Evolutionary conservation across 2,113 vertebrate genomes (phyloP), one percentile per base, ranked within the genome.

Genomic region (Panurus biarmicus): DNA sequence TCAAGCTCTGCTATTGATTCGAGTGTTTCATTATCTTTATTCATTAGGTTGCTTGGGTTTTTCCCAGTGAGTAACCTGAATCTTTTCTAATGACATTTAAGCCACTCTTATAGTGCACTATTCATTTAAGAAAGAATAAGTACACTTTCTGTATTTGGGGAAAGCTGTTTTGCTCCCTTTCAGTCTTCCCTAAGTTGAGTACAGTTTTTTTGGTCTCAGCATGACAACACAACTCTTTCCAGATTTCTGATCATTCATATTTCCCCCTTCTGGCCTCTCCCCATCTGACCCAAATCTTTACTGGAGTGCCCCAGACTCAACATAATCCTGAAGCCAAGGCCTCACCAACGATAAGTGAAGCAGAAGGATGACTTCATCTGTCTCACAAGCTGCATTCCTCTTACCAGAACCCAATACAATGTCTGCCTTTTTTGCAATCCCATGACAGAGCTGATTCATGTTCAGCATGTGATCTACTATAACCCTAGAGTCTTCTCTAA

Each of bases 291-390:
- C 58, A 62, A 35, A 90, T 82, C 25, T 87, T 87, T 66, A 66
- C 33, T 91, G 58, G 66, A 83, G 66, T 73, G 85, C 50, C 85
- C 71, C 62, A 90, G 62, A 85, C 82, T 93, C 90, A 90, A 90
- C 47, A 75, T 36, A 91, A 70, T 72, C 74, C 50, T 54, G 67
- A 70, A 91, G 45, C 54, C 66, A 65, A 93, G 84, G 77, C 84
- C 84, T 91, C 48, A 15, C 57, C 53, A 80, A 42, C 54, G 78
- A 50, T 76, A 94, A 96, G 84, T 31, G 58, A 69, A 96, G 90
- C 92, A 95, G 45, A 94, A 93, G 66, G 58, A 90, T 96, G 95
- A 96, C 85, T 94, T 96, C 90, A 96, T 94, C 85, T 87, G 58
- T 95, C 96, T 93, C 33, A 0, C 81, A 91, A 96, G 74, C 87